Conservation (phyloP, 2,797 vertebrate genomes). For the Schizopygopsis pylzovi region DNA sequence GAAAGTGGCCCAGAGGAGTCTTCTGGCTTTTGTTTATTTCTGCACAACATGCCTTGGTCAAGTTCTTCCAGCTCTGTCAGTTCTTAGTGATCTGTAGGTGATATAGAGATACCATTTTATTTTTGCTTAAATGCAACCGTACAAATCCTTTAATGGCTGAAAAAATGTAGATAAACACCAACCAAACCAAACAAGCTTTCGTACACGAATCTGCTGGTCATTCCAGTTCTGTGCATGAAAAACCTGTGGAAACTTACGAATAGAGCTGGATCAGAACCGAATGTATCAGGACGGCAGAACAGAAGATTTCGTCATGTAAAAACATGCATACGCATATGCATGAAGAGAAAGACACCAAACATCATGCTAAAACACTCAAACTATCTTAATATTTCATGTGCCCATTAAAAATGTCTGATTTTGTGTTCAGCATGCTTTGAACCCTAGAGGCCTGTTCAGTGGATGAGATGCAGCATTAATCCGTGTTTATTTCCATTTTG, state of each 20-base stretch:
- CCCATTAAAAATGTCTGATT: constrained; percentile 92
- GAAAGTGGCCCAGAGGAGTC: constrained; percentile 32
- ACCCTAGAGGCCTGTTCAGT: constrained; percentile 93
- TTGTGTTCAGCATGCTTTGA: constrained; percentile 95
- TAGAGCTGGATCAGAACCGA: background rate
- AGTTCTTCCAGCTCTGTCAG: background rate
- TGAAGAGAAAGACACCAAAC: constrained; percentile 68
- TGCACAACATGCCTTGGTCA: constrained; percentile 8
- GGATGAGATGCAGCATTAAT: constrained; percentile 98
- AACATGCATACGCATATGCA: constrained; percentile 7
- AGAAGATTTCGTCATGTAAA: constrained; percentile 3
- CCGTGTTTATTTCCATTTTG: constrained; percentile 93
- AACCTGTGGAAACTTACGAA: background rate
- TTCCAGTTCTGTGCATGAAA: background rate
- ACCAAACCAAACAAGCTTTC: background rate
- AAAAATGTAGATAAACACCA: background rate
- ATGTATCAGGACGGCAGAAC: background rate
- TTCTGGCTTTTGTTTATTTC: constrained; percentile 43
- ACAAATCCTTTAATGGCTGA: background rate
- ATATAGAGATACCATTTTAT: background rate
- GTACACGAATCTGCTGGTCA: background rate
- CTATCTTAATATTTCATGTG: constrained; percentile 97
- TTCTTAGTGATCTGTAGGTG: background rate
- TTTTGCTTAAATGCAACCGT: background rate
- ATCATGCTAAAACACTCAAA: constrained; percentile 82